A percentile compares a stretch with the other conserved stretches of the same genome.
phyloP scores from a whole-genome alignment of 2,113 vertebrate species.

The Saguinus imperator region DNA sequence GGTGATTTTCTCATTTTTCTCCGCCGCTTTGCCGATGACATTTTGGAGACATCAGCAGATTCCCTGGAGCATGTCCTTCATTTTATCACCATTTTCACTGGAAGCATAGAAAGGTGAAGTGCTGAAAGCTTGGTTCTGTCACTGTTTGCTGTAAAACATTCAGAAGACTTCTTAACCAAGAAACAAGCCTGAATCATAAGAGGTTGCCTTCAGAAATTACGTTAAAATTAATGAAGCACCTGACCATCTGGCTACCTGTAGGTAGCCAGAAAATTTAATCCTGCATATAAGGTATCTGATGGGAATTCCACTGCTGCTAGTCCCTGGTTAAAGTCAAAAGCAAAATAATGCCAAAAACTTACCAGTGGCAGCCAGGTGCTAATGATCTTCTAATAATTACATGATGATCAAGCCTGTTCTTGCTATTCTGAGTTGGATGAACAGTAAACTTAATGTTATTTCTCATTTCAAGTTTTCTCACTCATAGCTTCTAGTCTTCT shows the following conservation, averaged over 20 bases:
- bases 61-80: conserved; percentile 94
- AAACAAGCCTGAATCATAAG: background rate
- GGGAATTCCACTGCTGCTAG: background rate
- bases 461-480: conserved; percentile 20
- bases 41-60: conserved; percentile 94
- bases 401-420: background rate
- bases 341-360: background rate
- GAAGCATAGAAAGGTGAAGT: conserved; percentile 93
- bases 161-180: background rate
- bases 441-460: background rate
- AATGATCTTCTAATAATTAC: background rate
- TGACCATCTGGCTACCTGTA: background rate
- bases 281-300: background rate
- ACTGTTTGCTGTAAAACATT: background rate
- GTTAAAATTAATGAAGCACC: background rate
- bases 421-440: background rate
- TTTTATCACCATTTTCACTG: conserved; percentile 97
- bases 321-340: background rate
- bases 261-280: background rate
- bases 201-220: background rate
- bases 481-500: background rate
- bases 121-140: background rate
- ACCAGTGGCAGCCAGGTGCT: background rate
- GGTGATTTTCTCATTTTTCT: conserved; percentile 98
- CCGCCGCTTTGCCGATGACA: conserved; percentile 95